Percentiles rank a stretch among this genome's conserved stretches.
Evolutionary conservation across 2,113 vertebrate genomes (phyloP).

Genomic region (Saguinus imperator): DNA sequence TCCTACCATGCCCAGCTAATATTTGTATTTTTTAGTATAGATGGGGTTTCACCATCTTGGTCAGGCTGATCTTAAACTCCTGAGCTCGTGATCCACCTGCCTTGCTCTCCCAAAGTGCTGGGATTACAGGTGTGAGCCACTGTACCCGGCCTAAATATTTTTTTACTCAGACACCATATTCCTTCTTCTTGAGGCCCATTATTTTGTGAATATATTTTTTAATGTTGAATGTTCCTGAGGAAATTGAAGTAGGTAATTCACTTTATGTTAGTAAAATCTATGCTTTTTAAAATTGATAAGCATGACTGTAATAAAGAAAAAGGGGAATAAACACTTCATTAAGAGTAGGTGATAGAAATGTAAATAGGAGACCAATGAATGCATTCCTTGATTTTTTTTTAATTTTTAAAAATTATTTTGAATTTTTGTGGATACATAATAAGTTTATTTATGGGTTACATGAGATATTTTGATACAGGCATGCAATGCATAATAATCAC

Average conservation of each 20-base stretch:
- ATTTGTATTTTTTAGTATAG: no score
- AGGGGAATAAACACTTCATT: background rate
- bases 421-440: no score
- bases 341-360: background rate
- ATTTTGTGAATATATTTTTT: constrained; percentile 26
- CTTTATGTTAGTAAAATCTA: constrained; percentile 22
- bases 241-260: background rate
- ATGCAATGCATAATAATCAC: no score
- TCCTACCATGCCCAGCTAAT: no score
- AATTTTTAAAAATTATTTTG: background rate
- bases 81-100: no score
- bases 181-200: background rate
- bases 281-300: constrained; percentile 10
- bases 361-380: background rate
- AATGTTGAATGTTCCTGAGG: background rate
- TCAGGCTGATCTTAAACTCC: no score
- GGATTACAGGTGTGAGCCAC: no score
- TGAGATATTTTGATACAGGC: no score
- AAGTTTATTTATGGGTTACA: no score
- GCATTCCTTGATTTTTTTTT: background rate
- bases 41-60: no score
- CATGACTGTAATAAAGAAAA: background rate
- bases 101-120: no score
- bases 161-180: background rate
- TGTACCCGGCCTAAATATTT: no score